Base-by-base conservation (phyloP, 1,140 invertebrate species). In the Leptopilina boulardi region DNA sequence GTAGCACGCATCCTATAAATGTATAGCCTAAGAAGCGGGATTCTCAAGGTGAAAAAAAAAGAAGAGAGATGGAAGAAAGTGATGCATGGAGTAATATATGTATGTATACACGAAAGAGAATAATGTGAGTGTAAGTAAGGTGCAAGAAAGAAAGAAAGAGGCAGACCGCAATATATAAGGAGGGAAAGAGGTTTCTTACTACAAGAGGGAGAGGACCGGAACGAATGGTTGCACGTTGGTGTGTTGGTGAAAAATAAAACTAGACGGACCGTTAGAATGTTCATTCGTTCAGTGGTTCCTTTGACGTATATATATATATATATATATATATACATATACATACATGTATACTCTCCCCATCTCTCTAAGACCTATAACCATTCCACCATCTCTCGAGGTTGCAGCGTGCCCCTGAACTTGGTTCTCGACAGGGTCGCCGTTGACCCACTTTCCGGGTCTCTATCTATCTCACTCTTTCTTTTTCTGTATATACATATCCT, bases 351-450 rank as follows among this genome's bases (percentile, higher is more conserved):
- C 34, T 38, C 34, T 77, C 59, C 76, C 77, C 71, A 71, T 79
- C 56, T 79, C 56, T 77, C 76, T 80, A 78, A 83, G 80, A 85
- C 83, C 83, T 85, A 38, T 38, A 87, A 87, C 85, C 74, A 76
- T 82, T 80, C 76, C 54, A 75, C 66, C 66, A 75, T 59, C 74
- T 59, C 74, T 79, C 80, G 73, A 85, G 80, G 83, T 83, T 87
- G 83, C 79, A 85, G 83, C 78, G 83, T 88, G 88, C 85, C 88
- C 89, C 86, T 90, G 89, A 89, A 90, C 89, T 90, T 90, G 89
- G 83, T 86, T 86, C 87, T 88, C 84, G 79, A 83, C 79, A 84
- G 78, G 83, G 84, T 86, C 84, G 84, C 84, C 87, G 85, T 88
- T 89, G 88, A 90, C 89, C 89, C 79, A 90, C 89, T 89, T 90